Evolutionary conservation across 2,888 invertebrate genomes (phyloP).

Genomic region (Altica lythri): DNA sequence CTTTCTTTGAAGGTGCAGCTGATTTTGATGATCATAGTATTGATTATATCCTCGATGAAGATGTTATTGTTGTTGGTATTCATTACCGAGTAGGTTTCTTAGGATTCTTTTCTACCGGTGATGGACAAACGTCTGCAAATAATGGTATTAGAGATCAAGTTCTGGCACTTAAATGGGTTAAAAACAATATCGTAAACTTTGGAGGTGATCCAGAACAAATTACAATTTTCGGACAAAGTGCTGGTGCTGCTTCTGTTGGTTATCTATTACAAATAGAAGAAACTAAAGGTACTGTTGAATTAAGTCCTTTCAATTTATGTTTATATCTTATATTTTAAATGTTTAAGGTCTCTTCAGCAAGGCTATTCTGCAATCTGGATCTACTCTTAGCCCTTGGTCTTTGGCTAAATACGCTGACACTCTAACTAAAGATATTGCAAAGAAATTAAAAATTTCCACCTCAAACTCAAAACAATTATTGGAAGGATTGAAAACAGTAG

Average conservation of each 20-base stretch:
- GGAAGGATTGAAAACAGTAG: slow-evolving; percentile 6
- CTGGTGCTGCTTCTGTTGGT: slow-evolving; percentile 64
- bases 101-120: slow-evolving; percentile 76
- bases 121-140: slow-evolving; percentile 69
- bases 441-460: not conserved
- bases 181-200: slow-evolving; percentile 68
- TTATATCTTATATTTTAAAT: not conserved
- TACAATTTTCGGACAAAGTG: slow-evolving; percentile 70
- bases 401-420: slow-evolving; percentile 11
- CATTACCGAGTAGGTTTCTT: slow-evolving; percentile 69
- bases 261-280: slow-evolving; percentile 25
- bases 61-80: slow-evolving; percentile 69
- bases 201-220: slow-evolving; percentile 72
- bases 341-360: slow-evolving; percentile 40
- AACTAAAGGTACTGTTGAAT: slow-evolving; percentile 2
- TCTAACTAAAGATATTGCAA: slow-evolving; percentile 5
- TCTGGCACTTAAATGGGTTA: slow-evolving; percentile 71
- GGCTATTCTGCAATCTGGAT: slow-evolving; percentile 49
- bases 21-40: slow-evolving; percentile 43
- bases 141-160: slow-evolving; percentile 75
- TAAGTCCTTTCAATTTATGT: not conserved
- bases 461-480: slow-evolving; percentile 1
- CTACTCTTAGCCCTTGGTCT: slow-evolving; percentile 47
- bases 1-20: slow-evolving; percentile 50
- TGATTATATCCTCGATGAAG: slow-evolving; percentile 62